phyloP scores from a whole-genome alignment of 2,888 invertebrate genomes.

The Nesidiocoris tenuis region DNA sequence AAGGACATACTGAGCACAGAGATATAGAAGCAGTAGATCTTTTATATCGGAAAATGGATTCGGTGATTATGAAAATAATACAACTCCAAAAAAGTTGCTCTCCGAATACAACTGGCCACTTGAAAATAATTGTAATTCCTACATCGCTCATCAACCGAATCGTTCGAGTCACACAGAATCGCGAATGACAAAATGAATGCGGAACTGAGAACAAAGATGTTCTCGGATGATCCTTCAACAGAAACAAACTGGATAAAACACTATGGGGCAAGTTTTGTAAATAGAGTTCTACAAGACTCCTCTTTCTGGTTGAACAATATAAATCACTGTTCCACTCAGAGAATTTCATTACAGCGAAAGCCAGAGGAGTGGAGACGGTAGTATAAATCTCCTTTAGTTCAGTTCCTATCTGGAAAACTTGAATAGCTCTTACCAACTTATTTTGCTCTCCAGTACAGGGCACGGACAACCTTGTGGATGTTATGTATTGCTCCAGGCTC shows the following conservation, averaged over 20 bases:
- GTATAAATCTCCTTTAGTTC: not conserved
- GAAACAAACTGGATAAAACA: not conserved
- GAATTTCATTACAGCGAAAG: not conserved
- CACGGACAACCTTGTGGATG: not conserved
- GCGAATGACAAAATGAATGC: no score
- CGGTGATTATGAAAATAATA: no score
- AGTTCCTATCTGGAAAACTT: not conserved
- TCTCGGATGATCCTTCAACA: no score
- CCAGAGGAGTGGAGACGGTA: not conserved
- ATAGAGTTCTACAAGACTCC: not conserved
- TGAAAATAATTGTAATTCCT: no score
- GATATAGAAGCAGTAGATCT: no score
- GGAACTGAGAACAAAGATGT: no score
- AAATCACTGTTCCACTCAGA: not conserved
- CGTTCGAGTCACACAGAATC: no score
- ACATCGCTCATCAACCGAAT: no score
- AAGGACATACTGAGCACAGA: no score
- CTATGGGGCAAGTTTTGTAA: not conserved
- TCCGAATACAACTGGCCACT: no score
- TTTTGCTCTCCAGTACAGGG: not conserved
- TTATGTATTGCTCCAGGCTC: not conserved
- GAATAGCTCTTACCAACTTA: not conserved
- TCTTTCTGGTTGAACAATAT: not conserved
- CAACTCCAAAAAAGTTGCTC: no score
- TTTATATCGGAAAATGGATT: no score